Conservation (phyloP, 1,140 invertebrate genomes). For the Drosophila leontia region DNA sequence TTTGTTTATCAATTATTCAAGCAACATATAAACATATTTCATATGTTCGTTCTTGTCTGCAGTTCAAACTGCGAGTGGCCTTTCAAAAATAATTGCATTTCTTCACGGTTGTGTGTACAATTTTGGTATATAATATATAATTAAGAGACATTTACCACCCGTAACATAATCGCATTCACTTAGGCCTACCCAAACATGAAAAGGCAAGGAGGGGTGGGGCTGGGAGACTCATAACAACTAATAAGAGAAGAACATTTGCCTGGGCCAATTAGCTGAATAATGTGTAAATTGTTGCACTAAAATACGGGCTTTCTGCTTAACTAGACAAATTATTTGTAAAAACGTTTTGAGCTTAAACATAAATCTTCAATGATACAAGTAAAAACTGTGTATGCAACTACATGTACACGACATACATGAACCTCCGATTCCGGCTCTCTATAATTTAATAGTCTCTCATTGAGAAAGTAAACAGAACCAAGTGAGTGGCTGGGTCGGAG, state of each 20-base stretch:
- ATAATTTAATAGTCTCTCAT: constrained; percentile 70
- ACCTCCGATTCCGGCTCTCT: constrained; percentile 39
- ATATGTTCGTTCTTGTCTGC: constrained; percentile 64
- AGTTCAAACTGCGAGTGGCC: constrained; percentile 53
- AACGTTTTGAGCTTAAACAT: constrained; percentile 68
- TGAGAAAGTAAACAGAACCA: constrained; percentile 65
- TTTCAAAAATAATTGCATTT: constrained; percentile 57
- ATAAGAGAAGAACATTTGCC: constrained; percentile 49
- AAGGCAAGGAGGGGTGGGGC: constrained; percentile 10
- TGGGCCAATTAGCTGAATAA: constrained; percentile 25
- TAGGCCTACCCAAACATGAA: constrained; percentile 28
- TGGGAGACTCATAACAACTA: constrained; percentile 65
- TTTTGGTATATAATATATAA: constrained; percentile 64
- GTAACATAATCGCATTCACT: constrained; percentile 42
- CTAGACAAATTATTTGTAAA: constrained; percentile 64
- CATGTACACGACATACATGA: constrained; percentile 60
- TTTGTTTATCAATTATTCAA: constrained; percentile 11
- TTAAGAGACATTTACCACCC: constrained; percentile 53
- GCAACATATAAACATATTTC: constrained; percentile 70
- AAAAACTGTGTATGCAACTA: constrained; percentile 61
- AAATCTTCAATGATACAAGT: constrained; percentile 68
- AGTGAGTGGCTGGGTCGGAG: constrained; percentile 32
- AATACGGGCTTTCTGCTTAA: constrained; percentile 57
- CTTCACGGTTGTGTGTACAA: constrained; percentile 57
- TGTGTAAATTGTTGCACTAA: constrained; percentile 58